These are phyloP conservation scores for Cephus sareptanus DNA, from an alignment of 2,888 invertebrate species.

Conservation along the genomic window DNA sequence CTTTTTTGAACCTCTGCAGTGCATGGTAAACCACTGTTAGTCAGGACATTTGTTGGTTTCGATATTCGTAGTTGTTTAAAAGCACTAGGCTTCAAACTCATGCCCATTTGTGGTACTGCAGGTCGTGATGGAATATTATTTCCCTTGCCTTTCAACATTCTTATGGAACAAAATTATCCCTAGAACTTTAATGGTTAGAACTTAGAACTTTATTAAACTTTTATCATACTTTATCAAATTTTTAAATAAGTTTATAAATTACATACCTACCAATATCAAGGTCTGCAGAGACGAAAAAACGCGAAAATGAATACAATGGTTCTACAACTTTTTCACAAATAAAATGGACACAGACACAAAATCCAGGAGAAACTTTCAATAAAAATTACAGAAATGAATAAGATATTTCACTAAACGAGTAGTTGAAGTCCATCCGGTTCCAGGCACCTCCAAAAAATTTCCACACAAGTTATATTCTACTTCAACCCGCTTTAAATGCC, in stretches of 20 bases:
- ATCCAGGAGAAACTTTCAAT: neutral
- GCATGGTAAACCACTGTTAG: slow-evolving; percentile 10
- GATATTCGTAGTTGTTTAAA: slow-evolving; percentile 37
- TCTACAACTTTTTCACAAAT: neutral
- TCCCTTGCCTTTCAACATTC: slow-evolving; percentile 36
- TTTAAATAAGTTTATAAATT: neutral
- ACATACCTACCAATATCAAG: neutral
- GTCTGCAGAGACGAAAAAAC: neutral
- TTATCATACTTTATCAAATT: neutral
- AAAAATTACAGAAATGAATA: neutral
- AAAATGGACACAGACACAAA: neutral
- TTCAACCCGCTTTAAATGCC: neutral
- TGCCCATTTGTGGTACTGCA: slow-evolving; percentile 21
- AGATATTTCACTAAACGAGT: neutral
- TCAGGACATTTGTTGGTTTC: slow-evolving; percentile 20
- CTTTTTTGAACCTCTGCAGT: slow-evolving; percentile 17
- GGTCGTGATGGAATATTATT: slow-evolving; percentile 24
- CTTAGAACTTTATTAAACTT: neutral
- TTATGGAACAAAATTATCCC: neutral
- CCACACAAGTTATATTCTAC: neutral
- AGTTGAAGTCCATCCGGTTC: neutral
- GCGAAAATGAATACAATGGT: neutral
- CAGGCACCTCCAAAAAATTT: neutral
- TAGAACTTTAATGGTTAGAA: neutral
- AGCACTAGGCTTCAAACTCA: slow-evolving; percentile 24